Conservation (phyloP, 2,888 invertebrate species). For the Limnephilus lunatus region DNA sequence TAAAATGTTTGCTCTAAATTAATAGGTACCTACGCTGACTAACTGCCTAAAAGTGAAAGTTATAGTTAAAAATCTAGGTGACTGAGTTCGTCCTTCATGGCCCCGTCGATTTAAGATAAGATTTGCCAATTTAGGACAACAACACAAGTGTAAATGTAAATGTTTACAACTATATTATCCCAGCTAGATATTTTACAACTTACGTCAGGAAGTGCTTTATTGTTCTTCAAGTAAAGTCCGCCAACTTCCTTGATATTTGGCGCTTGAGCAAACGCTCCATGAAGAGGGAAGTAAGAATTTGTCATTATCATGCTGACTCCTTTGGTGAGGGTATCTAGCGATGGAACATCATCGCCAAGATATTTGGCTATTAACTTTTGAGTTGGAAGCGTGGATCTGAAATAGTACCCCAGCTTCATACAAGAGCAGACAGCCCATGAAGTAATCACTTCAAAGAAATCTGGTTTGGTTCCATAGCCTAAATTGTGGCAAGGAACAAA, state of each 20-base stretch:
- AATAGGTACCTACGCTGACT: background rate
- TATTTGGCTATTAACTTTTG: constrained; percentile 74
- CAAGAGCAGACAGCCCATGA: constrained; percentile 73
- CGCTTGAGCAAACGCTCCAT: constrained; percentile 78
- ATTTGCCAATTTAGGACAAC: background rate
- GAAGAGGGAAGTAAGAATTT: constrained; percentile 82
- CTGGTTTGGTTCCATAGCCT: constrained; percentile 75
- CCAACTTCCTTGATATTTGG: constrained; percentile 82
- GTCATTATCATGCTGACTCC: constrained; percentile 79
- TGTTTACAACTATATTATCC: too few species aligned
- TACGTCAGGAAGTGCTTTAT: constrained; percentile 46
- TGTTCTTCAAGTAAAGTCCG: constrained; percentile 79
- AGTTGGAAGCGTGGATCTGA: constrained; percentile 73
- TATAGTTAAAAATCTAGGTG: background rate
- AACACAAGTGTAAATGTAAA: background rate
- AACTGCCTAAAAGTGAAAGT: background rate
- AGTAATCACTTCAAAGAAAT: constrained; percentile 74
- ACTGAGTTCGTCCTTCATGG: background rate
- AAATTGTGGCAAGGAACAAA: constrained; percentile 76
- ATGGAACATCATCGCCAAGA: constrained; percentile 76
- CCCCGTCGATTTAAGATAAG: background rate
- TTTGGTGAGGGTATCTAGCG: constrained; percentile 77
- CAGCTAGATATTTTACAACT: background rate
- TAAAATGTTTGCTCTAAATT: background rate
- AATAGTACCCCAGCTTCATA: constrained; percentile 75